These are phyloP conservation scores for Megalurothrips usitatus DNA, from an alignment of 2,888 invertebrate genomes.

Conservation along the genomic window DNA sequence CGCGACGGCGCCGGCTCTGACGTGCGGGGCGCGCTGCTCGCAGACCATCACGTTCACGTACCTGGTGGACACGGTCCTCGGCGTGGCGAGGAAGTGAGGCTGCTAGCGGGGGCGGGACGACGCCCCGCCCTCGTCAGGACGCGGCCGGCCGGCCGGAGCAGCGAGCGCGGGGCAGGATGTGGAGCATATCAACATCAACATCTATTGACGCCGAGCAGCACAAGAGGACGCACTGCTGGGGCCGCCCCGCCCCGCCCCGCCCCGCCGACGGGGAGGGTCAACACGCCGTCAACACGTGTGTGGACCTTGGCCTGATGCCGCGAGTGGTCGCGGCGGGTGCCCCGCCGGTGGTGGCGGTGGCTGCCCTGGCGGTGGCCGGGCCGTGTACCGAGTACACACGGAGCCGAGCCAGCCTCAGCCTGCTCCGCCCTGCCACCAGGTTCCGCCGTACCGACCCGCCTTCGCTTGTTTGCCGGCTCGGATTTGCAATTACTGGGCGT, in stretches of 20 bases:
- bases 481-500: slow-evolving; percentile 8
- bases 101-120: neutral
- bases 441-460: too few relatives aligned
- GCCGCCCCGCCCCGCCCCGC: neutral
- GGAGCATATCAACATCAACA: slow-evolving; percentile 22
- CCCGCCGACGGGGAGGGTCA: neutral
- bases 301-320: neutral
- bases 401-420: neutral
- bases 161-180: neutral
- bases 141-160: neutral
- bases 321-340: neutral
- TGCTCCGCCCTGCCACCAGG: neutral
- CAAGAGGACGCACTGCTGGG: neutral
- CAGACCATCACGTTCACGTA: slow-evolving; percentile 15
- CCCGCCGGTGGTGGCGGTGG: too few relatives aligned
- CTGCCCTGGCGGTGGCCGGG: neutral
- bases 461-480: neutral
- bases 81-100: neutral
- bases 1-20: too few relatives aligned
- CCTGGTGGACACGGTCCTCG: neutral
- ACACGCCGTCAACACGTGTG: neutral
- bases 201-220: neutral
- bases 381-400: slow-evolving; percentile 1
- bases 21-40: neutral
- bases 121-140: neutral